Evolutionary conservation across 2,113 vertebrate genomes (phyloP), one percentile per base, ranked within the genome.

Genomic region (Poeciliopsis turrubarensis): DNA sequence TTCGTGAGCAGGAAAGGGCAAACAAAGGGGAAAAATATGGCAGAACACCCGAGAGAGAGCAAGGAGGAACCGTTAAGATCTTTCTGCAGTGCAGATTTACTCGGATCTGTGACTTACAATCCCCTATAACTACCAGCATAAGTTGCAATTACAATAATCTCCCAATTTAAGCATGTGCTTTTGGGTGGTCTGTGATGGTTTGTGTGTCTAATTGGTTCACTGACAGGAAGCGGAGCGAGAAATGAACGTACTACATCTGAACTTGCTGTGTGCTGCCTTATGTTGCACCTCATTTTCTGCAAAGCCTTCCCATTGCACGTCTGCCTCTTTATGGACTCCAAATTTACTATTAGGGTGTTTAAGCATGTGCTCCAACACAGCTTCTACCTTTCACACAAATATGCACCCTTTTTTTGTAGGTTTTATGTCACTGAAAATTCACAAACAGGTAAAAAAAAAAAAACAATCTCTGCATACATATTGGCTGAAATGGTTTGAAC

Each of bases 151-250:
- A 67, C 66, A 80, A 60, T 74, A 72, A 82, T 68, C 71, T 41
- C 54, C 72, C 67, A 54, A 68, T 82, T 82, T 73, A 71, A 70
- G 39, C 15, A 62, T 25, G 73, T 37, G 65, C 65, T 78, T 80
- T 77, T 54, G 64, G 75, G 60, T 26, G 69, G 79, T 71, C 78
- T 12, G 51, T 19, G 77, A 68, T 47, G 32, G 71, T 60, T 79
- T 73, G 72, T 60, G 65, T 68, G 73, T 72, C 72, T 86, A 86
- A 88, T 87, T 83, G 79, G 71, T 80, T 68, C 32, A 26, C 82
- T 78, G 78, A 79, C 73, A 51, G 62, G 26, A 79, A 78, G 60
- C 27, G 67, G 31, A 66, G 39, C 11, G 15, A 62, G 68, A 62
- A 9, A 2, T 6, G 32, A 30, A 34, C 73, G 9, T 0, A 15